Percentiles rank a stretch among this genome's conserved stretches.
These are phyloP conservation scores for Halesus radiatus DNA, from an alignment of 1,140 invertebrate genomes.

Conservation along the genomic window DNA sequence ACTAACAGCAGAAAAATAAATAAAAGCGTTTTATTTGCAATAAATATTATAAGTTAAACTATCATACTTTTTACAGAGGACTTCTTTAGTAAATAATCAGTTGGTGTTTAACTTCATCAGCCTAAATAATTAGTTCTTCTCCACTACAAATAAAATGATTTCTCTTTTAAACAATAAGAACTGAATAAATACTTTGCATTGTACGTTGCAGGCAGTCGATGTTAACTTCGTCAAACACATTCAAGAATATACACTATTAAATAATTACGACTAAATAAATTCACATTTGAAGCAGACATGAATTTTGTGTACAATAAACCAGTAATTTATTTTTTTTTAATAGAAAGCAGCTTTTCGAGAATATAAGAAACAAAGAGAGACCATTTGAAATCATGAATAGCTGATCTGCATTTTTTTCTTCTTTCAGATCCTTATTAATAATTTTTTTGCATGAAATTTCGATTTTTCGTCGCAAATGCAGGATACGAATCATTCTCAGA, in stretches of 20 bases:
- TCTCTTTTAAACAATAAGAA: slow-evolving; percentile 9
- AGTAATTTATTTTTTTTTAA: too few species aligned
- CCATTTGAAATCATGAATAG: slow-evolving; percentile 1
- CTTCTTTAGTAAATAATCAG: slow-evolving; percentile 16
- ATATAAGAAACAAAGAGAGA: background rate
- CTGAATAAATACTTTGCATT: slow-evolving; percentile 29
- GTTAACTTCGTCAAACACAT: slow-evolving; percentile 19
- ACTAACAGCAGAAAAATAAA: slow-evolving; percentile 17
- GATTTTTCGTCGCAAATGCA: too few species aligned
- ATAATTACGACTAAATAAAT: too few species aligned
- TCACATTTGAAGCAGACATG: too few species aligned
- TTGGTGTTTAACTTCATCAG: background rate
- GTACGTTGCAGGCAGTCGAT: slow-evolving; percentile 32
- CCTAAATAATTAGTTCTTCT: background rate
- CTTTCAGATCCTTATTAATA: too few species aligned
- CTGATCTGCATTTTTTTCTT: background rate
- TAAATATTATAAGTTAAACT: slow-evolving; percentile 17
- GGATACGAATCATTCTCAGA: too few species aligned
- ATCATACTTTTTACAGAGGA: slow-evolving; percentile 15
- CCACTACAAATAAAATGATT: background rate
- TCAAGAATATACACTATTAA: background rate
- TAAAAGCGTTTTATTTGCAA: slow-evolving; percentile 33
- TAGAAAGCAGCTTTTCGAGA: background rate
- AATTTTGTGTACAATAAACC: too few species aligned
- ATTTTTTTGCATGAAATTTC: too few species aligned